Conservation (phyloP, 2,888 invertebrate genomes). For the Eueremaeus valkanovi region DNA sequence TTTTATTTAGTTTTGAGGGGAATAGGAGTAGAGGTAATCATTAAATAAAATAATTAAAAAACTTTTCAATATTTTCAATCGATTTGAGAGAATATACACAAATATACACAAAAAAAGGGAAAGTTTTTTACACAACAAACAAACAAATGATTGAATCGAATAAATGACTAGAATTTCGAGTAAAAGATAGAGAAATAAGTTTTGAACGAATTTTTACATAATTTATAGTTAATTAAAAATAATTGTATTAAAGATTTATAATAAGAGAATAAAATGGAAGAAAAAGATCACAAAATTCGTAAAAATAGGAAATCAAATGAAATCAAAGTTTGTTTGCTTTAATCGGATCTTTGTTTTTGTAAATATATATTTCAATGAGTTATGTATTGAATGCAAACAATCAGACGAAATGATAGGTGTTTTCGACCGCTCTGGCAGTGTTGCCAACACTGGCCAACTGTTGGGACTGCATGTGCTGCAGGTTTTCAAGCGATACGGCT, state of each 20-base stretch:
- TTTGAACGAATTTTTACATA: neutral
- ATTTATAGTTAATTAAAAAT: constrained; percentile 1
- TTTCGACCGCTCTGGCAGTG: constrained; percentile 66
- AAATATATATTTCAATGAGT: neutral
- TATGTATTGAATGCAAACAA: constrained; percentile 10
- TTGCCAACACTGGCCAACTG: constrained; percentile 53
- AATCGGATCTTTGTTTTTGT: neutral
- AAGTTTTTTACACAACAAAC: neutral
- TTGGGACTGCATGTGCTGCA: constrained; percentile 55
- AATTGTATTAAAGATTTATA: neutral
- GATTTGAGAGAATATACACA: neutral
- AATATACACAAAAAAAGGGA: neutral
- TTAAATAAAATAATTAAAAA: neutral
- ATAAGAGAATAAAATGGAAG: neutral
- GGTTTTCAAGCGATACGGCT: constrained; percentile 69
- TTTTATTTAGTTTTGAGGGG: neutral
- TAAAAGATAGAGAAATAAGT: neutral
- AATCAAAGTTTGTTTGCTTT: too few species aligned
- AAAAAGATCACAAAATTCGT: constrained; percentile 8
- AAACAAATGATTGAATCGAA: neutral
- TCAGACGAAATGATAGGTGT: constrained; percentile 73
- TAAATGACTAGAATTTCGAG: neutral
- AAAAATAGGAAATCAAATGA: neutral
- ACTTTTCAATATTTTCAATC: too few species aligned
- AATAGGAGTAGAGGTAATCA: neutral